A percentile compares a stretch with the other conserved stretches of the same genome.
These are phyloP conservation scores for Ellobius talpinus DNA, from an alignment of 2,113 vertebrate species.

Conservation along the genomic window DNA sequence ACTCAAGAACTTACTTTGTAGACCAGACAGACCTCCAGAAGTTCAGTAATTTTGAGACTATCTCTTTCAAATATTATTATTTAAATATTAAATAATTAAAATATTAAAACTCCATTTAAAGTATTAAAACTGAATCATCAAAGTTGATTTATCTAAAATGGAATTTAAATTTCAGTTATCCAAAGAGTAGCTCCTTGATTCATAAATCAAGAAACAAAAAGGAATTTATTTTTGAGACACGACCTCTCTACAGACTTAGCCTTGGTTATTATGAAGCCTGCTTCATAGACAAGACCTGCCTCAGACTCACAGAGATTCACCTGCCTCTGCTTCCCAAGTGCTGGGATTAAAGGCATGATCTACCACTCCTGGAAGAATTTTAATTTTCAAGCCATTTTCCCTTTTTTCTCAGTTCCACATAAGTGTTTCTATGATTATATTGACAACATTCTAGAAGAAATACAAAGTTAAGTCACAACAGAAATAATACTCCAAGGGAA, in stretches of 20 bases:
- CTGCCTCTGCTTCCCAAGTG: background rate
- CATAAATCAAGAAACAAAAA: background rate
- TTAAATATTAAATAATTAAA: background rate
- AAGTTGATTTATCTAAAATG: background rate
- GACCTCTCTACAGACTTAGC: background rate
- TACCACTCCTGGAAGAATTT: background rate
- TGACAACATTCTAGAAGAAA: background rate
- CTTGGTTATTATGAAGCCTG: background rate
- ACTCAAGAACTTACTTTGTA: background rate
- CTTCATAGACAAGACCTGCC: background rate
- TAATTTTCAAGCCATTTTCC: background rate
- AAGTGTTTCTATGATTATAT: background rate
- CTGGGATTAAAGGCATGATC: background rate
- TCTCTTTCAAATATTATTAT: background rate
- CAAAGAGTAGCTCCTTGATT: background rate
- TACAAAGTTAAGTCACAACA: background rate
- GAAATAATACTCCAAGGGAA: background rate
- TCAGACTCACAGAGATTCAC: background rate
- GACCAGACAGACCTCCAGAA: background rate
- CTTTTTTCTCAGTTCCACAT: background rate
- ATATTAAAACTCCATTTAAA: background rate
- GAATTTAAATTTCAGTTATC: background rate
- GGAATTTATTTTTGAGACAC: background rate
- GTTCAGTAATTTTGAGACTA: background rate
- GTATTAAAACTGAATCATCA: background rate